Conservation (phyloP, 23 tunicate genomes). For the Halocynthia aurantium region DNA sequence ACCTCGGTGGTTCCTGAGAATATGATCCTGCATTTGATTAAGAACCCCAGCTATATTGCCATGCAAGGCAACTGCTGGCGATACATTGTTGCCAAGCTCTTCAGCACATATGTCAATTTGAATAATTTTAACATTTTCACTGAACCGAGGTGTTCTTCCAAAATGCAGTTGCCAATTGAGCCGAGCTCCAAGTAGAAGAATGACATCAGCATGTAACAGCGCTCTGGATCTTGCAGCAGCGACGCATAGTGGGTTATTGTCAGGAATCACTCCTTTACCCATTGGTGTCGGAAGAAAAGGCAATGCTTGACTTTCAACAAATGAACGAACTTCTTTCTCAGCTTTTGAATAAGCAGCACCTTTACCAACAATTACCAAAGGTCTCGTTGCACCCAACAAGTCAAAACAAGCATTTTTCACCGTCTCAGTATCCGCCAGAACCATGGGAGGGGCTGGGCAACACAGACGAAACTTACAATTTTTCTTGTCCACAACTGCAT, state of each 20-base stretch:
- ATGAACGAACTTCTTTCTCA: constrained; percentile 19
- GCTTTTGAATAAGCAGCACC: constrained; percentile 73
- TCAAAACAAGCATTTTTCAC: constrained; percentile 40
- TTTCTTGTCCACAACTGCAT: constrained; percentile 24
- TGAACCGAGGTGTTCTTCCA: constrained; percentile 83
- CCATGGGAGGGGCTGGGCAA: constrained; percentile 51
- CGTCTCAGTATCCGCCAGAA: constrained; percentile 21
- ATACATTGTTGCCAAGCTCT: constrained; percentile 73
- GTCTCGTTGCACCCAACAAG: constrained; percentile 51
- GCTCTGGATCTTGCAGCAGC: constrained; percentile 94
- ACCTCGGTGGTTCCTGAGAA: constrained; percentile 17
- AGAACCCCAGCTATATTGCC: constrained; percentile 59
- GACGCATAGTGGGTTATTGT: constrained; percentile 73
- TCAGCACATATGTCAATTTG: constrained; percentile 83
- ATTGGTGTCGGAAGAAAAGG: constrained; percentile 95
- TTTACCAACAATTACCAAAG: constrained; percentile 78
- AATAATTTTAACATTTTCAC: constrained; percentile 57
- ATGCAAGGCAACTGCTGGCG: constrained; percentile 47
- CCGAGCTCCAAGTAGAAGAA: constrained; percentile 73
- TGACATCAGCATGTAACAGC: constrained; percentile 56
- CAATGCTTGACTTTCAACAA: constrained; percentile 62
- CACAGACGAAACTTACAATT: background rate
- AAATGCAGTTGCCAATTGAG: constrained; percentile 96
- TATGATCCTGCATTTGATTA: constrained; percentile 14
- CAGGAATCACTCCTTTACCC: constrained; percentile 90